phyloP scores from a whole-genome alignment of 2,797 vertebrate genomes.

The Mus minutoides region DNA sequence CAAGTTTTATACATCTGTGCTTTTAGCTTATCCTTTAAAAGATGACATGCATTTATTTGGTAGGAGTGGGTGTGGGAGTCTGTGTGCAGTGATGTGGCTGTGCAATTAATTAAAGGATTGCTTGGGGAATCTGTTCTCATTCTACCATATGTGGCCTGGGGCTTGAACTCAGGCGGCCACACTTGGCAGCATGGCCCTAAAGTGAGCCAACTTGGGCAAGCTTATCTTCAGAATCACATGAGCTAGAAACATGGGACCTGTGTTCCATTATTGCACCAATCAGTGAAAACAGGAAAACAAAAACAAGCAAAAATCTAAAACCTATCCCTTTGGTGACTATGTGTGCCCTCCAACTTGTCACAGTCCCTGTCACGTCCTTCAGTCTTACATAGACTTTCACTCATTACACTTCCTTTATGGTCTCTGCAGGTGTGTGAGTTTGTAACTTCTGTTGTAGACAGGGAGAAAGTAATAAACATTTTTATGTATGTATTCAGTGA shows the following conservation, averaged over 20 bases:
- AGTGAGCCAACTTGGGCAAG: background rate
- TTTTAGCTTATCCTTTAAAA: background rate
- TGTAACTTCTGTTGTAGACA: conserved; percentile 12
- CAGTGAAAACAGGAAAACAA: background rate
- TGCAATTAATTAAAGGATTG: background rate
- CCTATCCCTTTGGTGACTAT: background rate
- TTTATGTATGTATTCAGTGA: conserved; percentile 23
- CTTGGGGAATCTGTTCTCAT: background rate
- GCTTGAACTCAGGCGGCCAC: background rate
- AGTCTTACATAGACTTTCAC: background rate
- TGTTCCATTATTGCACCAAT: background rate
- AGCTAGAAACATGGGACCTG: background rate
- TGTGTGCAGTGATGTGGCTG: background rate
- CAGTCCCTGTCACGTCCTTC: conserved; percentile 1
- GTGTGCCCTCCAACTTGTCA: background rate
- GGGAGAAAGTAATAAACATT: background rate
- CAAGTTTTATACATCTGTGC: conserved; percentile 3
- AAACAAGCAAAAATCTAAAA: background rate
- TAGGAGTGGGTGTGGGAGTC: background rate
- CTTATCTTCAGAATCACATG: background rate
- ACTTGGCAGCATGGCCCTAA: background rate
- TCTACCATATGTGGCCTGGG: background rate
- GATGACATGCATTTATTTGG: background rate
- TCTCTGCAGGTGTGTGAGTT: conserved; percentile 22
- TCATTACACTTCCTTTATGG: conserved; percentile 28